Base-by-base conservation (phyloP, 23 tunicate species). In the Styela plicata region DNA sequence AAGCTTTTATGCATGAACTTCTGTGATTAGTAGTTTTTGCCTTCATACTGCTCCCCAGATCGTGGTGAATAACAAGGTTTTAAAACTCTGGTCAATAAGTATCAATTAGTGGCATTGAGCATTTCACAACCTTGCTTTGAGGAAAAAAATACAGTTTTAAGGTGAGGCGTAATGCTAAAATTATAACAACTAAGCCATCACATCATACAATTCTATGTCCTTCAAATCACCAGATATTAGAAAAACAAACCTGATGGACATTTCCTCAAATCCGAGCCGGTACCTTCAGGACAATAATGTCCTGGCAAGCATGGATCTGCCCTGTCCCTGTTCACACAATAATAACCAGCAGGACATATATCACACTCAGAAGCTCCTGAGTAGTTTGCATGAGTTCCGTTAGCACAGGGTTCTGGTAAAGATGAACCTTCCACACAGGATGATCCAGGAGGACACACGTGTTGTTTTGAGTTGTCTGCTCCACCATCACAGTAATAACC, bases 201-300 rank as follows among this genome's bases (percentile, higher is more conserved):
- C n/a, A n/a, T n/a, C n/a, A n/a, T n/a, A n/a, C n/a, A n/a, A n/a
- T n/a, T n/a, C n/a, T n/a, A n/a, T n/a, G n/a, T n/a, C n/a, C n/a
- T n/a, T n/a, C n/a, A n/a, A n/a, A n/a, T n/a, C n/a, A n/a, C n/a
- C n/a, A n/a, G 36, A n/a, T n/a, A n/a, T n/a, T n/a, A n/a, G n/a
- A n/a, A n/a, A n/a, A n/a, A n/a, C n/a, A n/a, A n/a, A 93, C 99
- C 99, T 3, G 90, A 2, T 18, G 87, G 90, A 74, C 99, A 96
- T 16, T 31, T 75, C 0, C 64, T 70, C 79, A 74, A 65, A 66
- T 84, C 74, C 34, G 29, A 84, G 2, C 99, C 99, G 22, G 99
- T 96, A 37, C 70, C 80, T 36, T 63, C 85, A 33, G 85, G 90
- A 61, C 99, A 96, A 78, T 81, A 96, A 52, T 81, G 79, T 24